Base-by-base conservation (phyloP, 2,888 invertebrate species). In the Trichopoda pennipes region DNA sequence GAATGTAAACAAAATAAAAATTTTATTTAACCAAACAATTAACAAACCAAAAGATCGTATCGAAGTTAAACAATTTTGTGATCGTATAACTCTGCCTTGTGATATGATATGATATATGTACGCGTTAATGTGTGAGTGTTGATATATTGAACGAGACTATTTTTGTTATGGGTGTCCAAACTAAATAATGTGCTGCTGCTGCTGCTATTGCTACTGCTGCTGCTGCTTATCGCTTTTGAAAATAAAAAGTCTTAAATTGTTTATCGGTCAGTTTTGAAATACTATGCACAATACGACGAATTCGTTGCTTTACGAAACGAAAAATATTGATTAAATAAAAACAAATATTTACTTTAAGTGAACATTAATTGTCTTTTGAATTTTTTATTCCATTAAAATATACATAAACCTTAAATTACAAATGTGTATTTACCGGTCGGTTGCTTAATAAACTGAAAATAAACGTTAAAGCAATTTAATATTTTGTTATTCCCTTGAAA, bases 251-350 rank as follows among this genome's bases (percentile, higher is more conserved):
- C 1, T 49, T 55, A 68, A 63, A 69, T 8, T 74, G 56, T 80
- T 74, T 80, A 80, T 80, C 80, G 74, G 61, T 80, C 74, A 80
- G 69, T 74, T 74, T 49, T 44, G 21, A 73, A 61, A 60, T 72
- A 28, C 12, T 28, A 32, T 21, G n/a, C 12, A 6, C 10, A 38
- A 51, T 17, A 55, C 14, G 35, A 55, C 14, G 35, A 35, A 74
- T 42, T 38, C 17, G 68, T 16, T 38, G 14, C 17, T 9, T 38
- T 14, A 49, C 51, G 17, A 51, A 42, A 38, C 8, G 9, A 44
- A n/a, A 47, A 70, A 17, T 23, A 23, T 49, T 58, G 28, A 70
- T 38, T 42, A 72, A 72, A 55, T 47, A 49, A 17, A 75, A 16
- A 51, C 1, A 55, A 28, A 44, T 32, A 51, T 35, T 56, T 35